Evolutionary conservation across 2,113 vertebrate genomes (phyloP).

Genomic region (Caretta caretta): DNA sequence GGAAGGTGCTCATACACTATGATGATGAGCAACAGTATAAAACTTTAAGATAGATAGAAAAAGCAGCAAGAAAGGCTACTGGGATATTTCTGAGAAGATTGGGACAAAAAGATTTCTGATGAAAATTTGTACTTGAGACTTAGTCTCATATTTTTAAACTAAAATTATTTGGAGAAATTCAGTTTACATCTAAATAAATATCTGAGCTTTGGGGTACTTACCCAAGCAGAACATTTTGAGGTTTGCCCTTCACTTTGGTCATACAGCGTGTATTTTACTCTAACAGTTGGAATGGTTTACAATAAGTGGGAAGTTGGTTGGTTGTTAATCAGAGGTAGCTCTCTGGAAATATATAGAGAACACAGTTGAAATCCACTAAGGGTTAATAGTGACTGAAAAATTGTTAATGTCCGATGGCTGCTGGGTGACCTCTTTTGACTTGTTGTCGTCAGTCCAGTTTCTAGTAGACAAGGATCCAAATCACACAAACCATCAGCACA

Average conservation of each 20-base stretch:
- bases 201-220: not conserved
- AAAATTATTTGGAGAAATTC: not conserved
- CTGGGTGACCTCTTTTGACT: not conserved
- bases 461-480: not conserved
- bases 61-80: not conserved
- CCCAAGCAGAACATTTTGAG: not conserved
- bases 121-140: not conserved
- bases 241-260: not conserved
- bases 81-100: not conserved
- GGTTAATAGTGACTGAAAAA: not conserved
- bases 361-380: not conserved
- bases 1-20: not conserved
- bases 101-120: not conserved
- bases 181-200: not conserved
- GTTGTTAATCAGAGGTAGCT: not conserved
- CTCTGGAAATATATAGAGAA: not conserved
- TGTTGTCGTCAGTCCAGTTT: not conserved
- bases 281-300: not conserved
- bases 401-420: not conserved
- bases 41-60: not conserved
- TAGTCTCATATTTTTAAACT: not conserved
- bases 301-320: not conserved
- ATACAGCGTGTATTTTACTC: not conserved
- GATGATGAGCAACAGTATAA: not conserved
- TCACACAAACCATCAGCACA: not conserved